Evolutionary conservation across 2,888 invertebrate species (phyloP), one percentile per base, ranked within the genome.

Genomic region (Eudemis profundana): DNA sequence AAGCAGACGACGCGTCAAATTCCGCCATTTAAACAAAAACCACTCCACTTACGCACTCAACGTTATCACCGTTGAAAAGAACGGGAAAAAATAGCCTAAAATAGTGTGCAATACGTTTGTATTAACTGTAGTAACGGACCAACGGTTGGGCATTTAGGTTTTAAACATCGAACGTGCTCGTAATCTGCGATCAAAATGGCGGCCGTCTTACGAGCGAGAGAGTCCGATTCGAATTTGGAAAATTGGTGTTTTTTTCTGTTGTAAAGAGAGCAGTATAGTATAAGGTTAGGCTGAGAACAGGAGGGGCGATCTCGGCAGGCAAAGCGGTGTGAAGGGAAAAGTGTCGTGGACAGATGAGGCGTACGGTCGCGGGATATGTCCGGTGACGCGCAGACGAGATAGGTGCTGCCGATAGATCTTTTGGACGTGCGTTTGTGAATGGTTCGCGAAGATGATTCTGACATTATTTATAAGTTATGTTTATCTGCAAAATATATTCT

Each of bases 131-230:
- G 77, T 80, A 84, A 82, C 78, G 78, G 77, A 78, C 78, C 82
- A 83, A 81, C 86, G 83, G 78, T 77, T 78, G 78, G 78, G 78
- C 80, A 83, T 82, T 85, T 86, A 91, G 91, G 91, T 83, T 92
- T 90, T 90, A 87, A 86, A 82, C 81, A 78, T 78, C 79, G 75
- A 72, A 73, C 86, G 85, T 83, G 82, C 75, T 79, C 77, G 85
- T 90, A 91, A 90, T 90, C 91, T 89, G 87, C 88, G 85, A 92
- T 91, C 91, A 92, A 92, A 92, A 92, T 92, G 92, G 81, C 89
- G 82, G 91, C 91, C 91, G 90, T 91, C 90, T 92, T 90, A 87
- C 86, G 90, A 87, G 90, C 87, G 91, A 86, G 86, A 84, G 86
- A 86, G 86, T 81, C 87, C 87, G 87, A 87, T 85, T 83, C 85